These are phyloP conservation scores for Anagyrus pseudococci DNA, from an alignment of 2,888 invertebrate species.

Conservation along the genomic window DNA sequence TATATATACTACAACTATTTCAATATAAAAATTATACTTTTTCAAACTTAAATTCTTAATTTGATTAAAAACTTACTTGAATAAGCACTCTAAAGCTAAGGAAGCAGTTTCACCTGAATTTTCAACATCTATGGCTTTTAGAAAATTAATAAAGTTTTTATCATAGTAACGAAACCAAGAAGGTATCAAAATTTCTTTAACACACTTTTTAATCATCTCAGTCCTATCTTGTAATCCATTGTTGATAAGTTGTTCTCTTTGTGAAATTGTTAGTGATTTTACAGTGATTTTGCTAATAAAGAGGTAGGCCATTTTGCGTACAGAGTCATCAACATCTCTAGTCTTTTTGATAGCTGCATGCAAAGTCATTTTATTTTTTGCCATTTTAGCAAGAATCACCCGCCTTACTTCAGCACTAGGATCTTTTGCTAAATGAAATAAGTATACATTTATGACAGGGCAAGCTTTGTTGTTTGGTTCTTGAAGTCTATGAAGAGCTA, in stretches of 20 bases:
- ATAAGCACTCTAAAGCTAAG: constrained; percentile 65
- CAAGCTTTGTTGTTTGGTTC: constrained; percentile 79
- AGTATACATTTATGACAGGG: constrained; percentile 75
- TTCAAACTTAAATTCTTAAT: constrained; percentile 17
- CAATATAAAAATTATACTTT: constrained; percentile 1
- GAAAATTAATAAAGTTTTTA: constrained; percentile 74
- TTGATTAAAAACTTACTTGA: constrained; percentile 60
- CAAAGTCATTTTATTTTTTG: constrained; percentile 74
- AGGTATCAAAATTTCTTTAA: constrained; percentile 68
- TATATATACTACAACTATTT: constrained; percentile 14
- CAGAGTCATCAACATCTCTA: constrained; percentile 79
- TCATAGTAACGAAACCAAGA: constrained; percentile 79
- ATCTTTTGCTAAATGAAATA: constrained; percentile 76
- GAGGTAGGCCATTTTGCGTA: constrained; percentile 69
- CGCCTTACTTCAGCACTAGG: constrained; percentile 78
- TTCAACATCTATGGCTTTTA: constrained; percentile 79
- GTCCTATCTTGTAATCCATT: constrained; percentile 71
- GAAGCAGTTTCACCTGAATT: constrained; percentile 67
- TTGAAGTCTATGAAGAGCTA: constrained; percentile 81
- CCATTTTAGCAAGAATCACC: constrained; percentile 77
- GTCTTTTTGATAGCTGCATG: constrained; percentile 74
- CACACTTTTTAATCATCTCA: constrained; percentile 63
- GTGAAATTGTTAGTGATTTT: constrained; percentile 69
- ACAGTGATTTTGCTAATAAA: constrained; percentile 66
- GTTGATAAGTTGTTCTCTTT: constrained; percentile 69